Evolutionary conservation across 2,113 vertebrate genomes (phyloP).

Genomic region (Chloropsis cyanopogon): DNA sequence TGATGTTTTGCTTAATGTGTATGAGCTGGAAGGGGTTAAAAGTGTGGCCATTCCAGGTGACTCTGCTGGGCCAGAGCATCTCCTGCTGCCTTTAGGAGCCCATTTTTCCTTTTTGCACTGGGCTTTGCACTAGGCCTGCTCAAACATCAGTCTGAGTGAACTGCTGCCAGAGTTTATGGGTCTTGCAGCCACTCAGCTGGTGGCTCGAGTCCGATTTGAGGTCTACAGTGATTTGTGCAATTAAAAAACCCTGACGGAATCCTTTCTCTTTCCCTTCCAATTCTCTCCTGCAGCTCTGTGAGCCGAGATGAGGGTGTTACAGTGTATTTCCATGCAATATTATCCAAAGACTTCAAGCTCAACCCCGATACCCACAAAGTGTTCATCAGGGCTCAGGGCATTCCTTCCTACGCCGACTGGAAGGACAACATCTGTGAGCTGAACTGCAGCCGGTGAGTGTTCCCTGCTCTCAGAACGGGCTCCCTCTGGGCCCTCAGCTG

Average conservation of each 20-base stretch:
- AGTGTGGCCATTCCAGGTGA: neutral
- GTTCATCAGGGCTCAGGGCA: conserved; percentile 62
- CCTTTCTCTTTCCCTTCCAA: neutral
- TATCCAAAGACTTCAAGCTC: conserved; percentile 85
- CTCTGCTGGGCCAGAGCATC: neutral
- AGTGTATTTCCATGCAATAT: conserved; percentile 87
- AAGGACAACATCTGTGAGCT: conserved; percentile 20
- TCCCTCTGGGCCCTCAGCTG: neutral
- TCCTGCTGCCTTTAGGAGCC: neutral
- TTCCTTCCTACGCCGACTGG: neutral
- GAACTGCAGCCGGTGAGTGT: conserved; percentile 23
- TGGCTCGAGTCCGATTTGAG: neutral
- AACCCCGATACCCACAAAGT: conserved; percentile 44
- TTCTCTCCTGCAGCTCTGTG: neutral
- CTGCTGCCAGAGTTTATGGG: neutral
- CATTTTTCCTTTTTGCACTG: neutral
- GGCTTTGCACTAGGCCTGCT: neutral
- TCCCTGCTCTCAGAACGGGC: neutral
- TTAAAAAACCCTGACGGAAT: neutral
- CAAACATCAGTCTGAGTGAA: neutral
- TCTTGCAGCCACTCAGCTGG: neutral
- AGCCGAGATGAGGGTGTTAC: conserved; percentile 40
- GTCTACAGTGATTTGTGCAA: neutral
- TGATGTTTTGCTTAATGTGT: neutral
- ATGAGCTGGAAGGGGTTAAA: neutral